phyloP scores from a whole-genome alignment of 2,888 invertebrate species.

The Drosophila putrida region DNA sequence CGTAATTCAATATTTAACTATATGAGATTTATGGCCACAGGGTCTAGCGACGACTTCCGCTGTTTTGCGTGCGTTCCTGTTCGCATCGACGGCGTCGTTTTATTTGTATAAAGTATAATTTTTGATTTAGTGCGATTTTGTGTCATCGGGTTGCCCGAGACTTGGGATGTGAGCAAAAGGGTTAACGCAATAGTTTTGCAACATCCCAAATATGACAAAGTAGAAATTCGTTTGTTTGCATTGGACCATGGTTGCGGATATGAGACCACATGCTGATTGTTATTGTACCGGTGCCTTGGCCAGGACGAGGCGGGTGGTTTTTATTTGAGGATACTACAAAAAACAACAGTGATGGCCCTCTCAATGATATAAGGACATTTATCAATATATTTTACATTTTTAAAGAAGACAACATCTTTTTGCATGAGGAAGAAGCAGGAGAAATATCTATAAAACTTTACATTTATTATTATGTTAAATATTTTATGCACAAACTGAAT shows the following conservation, averaged over 20 bases:
- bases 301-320: constrained; percentile 31
- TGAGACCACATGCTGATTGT: constrained; percentile 83
- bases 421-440: constrained; percentile 63
- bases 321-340: constrained; percentile 1
- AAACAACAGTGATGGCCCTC: constrained; percentile 28
- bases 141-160: constrained; percentile 64
- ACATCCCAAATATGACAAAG: constrained; percentile 57
- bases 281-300: constrained; percentile 50
- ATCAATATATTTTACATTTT: constrained; percentile 17
- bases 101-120: constrained; percentile 82
- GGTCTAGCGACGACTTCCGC: constrained; percentile 68
- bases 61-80: constrained; percentile 29
- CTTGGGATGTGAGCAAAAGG: constrained; percentile 49
- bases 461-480: constrained; percentile 72
- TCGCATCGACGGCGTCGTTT: constrained; percentile 42
- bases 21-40: constrained; percentile 81
- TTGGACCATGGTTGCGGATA: constrained; percentile 62
- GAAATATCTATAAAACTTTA: constrained; percentile 78
- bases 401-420: not conserved
- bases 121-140: constrained; percentile 82
- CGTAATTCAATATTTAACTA: constrained; percentile 84
- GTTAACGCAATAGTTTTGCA: constrained; percentile 79
- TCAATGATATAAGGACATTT: constrained; percentile 18
- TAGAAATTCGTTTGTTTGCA: constrained; percentile 68
- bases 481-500: constrained; percentile 27